Percentiles rank a stretch among this genome's conserved stretches.
Evolutionary conservation across 2,113 vertebrate genomes (phyloP).

Genomic region (Catagonus wagneri): DNA sequence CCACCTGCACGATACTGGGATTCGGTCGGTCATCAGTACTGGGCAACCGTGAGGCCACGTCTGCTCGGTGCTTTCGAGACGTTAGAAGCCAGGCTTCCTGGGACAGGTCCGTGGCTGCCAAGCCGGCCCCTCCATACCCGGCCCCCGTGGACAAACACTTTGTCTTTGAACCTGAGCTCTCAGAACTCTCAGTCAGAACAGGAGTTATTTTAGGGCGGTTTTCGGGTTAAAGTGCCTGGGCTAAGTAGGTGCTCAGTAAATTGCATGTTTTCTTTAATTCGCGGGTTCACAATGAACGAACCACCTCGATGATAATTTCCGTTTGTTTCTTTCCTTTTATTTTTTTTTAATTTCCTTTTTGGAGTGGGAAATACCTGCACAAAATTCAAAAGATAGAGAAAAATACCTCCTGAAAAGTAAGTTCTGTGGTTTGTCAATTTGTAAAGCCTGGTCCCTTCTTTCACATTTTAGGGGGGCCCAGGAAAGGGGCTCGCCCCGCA

Average conservation of each 20-base stretch:
- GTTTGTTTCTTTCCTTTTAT: background rate
- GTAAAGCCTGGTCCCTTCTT: background rate
- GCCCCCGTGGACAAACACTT: accelerated
- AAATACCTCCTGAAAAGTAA: accelerated
- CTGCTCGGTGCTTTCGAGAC: no score
- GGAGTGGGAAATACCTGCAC: background rate
- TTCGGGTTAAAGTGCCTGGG: background rate
- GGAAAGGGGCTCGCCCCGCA: background rate
- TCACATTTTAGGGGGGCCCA: background rate
- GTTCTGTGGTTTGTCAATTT: background rate
- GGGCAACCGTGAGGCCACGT: accelerated
- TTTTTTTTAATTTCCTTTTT: background rate
- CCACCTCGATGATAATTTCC: no score
- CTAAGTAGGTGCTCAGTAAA: background rate
- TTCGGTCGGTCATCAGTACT: no score
- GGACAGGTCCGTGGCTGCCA: background rate
- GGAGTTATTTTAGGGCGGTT: accelerated
- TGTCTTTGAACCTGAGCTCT: background rate
- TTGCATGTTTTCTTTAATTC: background rate
- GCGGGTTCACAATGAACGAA: background rate
- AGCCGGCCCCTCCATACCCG: no score
- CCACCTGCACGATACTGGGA: accelerated
- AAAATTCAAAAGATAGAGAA: background rate
- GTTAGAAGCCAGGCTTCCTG: accelerated
- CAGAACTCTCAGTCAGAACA: no score